phyloP scores from a whole-genome alignment of 2,113 vertebrate genomes.

The Fregata magnificens region DNA sequence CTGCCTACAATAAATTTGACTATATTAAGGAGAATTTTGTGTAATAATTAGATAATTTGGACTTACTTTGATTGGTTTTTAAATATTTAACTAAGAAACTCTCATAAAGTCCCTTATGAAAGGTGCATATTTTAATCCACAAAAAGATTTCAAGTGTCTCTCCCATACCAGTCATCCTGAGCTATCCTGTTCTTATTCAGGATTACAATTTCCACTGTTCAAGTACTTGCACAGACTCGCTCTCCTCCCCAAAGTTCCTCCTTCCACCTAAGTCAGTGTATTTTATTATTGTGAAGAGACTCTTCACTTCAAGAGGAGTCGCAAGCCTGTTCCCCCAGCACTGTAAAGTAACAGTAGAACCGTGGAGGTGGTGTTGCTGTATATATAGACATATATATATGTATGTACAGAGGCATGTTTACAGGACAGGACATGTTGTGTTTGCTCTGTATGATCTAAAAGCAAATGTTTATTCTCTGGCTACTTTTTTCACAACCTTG shows the following conservation, averaged over 20 bases:
- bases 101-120: not conserved
- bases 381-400: too few relatives aligned
- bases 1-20: not conserved
- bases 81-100: not conserved
- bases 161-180: not conserved
- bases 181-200: not conserved
- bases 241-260: not conserved
- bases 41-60: not conserved
- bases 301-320: not conserved
- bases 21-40: not conserved
- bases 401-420: too few relatives aligned
- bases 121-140: not conserved
- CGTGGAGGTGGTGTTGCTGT: not conserved
- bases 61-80: not conserved
- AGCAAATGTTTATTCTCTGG: not conserved
- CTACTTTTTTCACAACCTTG: not conserved
- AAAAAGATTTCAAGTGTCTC: not conserved
- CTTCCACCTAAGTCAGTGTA: not conserved
- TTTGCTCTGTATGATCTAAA: not conserved
- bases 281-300: not conserved
- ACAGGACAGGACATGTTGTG: fast-evolving
- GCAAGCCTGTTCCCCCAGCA: not conserved
- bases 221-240: not conserved
- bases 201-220: not conserved
- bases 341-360: not conserved